A percentile compares a stretch with the other conserved stretches of the same genome.
phyloP scores from a whole-genome alignment of 2,797 vertebrate species.

The Varecia variegata region DNA sequence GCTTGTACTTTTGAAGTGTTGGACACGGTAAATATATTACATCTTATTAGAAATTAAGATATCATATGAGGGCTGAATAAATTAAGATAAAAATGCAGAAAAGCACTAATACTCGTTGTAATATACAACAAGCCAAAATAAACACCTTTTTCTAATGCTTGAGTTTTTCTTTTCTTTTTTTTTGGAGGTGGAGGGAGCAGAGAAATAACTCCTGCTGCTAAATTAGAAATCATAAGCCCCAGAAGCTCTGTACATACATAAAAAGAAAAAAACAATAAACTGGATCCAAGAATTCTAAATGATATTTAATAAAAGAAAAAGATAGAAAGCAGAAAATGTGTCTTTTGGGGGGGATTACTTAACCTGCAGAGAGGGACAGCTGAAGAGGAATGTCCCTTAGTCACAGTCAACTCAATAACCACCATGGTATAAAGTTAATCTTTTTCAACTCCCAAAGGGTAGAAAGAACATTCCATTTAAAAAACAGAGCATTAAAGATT shows the following conservation, averaged over 20 bases:
- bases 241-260: not conserved
- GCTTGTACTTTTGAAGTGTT: conserved; percentile 31
- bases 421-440: not conserved
- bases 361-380: not conserved
- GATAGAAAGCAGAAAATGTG: not conserved
- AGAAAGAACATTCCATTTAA: not conserved
- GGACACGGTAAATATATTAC: conserved; percentile 33
- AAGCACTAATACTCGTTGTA: not conserved
- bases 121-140: conserved; percentile 42
- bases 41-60: conserved; percentile 62
- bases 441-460: conserved; percentile 26
- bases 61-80: conserved; percentile 53
- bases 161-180: not conserved
- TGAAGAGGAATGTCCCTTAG: not conserved
- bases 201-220: not conserved
- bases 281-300: conserved; percentile 18
- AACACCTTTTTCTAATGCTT: not conserved
- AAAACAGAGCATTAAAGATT: not conserved
- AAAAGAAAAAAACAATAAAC: conserved; percentile 9
- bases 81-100: conserved; percentile 64
- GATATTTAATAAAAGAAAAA: conserved; percentile 21
- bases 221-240: not conserved
- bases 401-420: not conserved
- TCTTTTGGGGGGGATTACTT: not conserved
- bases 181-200: not conserved